Evolutionary conservation across 2,797 vertebrate species (phyloP).

Genomic region (Poecilia gillii): DNA sequence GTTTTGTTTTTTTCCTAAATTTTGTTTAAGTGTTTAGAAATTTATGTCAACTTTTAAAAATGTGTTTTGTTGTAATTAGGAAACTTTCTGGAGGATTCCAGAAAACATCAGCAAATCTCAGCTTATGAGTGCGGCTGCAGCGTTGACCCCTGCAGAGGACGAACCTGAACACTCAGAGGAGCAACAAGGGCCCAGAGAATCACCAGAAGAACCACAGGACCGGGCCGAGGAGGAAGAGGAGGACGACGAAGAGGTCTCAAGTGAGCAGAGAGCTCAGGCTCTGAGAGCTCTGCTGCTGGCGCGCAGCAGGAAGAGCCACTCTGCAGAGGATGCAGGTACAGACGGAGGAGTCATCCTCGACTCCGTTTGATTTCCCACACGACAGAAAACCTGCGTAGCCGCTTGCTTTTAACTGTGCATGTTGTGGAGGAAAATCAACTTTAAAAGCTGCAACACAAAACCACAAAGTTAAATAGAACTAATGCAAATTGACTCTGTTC

Average conservation of each 20-base stretch:
- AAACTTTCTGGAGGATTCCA: conserved; percentile 95
- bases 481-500: background rate
- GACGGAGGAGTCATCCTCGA: conserved; percentile 19
- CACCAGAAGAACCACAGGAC: conserved; percentile 22
- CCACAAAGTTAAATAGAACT: conserved; percentile 1
- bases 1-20: background rate
- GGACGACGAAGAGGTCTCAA: conserved; percentile 31
- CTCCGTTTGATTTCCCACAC: conserved; percentile 23
- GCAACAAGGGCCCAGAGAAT: conserved; percentile 18
- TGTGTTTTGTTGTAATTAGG: conserved; percentile 73
- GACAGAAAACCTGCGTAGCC: background rate
- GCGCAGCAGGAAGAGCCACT: conserved; percentile 75
- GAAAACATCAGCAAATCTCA: conserved; percentile 80
- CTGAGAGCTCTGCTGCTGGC: conserved; percentile 77
- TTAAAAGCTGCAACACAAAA: background rate
- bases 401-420: background rate
- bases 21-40: background rate
- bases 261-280: conserved; percentile 76
- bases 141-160: conserved; percentile 69
- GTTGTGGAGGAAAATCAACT: background rate
- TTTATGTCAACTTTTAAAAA: background rate
- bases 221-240: background rate
- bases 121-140: conserved; percentile 81
- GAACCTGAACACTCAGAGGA: conserved; percentile 9
- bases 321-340: conserved; percentile 60